Evolutionary conservation across 2,797 vertebrate genomes (phyloP).

Genomic region (Scomberomorus guttatus): DNA sequence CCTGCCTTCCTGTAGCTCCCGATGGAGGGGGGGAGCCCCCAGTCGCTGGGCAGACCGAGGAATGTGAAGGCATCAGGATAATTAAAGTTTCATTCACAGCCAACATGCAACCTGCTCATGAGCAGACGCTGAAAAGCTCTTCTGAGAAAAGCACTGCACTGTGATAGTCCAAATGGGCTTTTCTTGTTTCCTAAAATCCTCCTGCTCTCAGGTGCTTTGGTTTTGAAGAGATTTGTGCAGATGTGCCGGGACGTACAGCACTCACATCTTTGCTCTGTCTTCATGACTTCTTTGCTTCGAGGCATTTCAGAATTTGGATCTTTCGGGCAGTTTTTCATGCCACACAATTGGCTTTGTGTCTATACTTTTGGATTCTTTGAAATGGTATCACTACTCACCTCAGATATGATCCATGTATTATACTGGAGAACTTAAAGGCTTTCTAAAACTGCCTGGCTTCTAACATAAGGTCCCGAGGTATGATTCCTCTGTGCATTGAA

Average conservation of each 20-base stretch:
- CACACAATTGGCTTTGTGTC: constrained; percentile 13
- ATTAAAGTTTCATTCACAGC: constrained; percentile 80
- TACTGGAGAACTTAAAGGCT: neutral
- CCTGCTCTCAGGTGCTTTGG: constrained; percentile 34
- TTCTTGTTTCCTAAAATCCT: constrained; percentile 62
- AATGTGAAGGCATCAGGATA: constrained; percentile 67
- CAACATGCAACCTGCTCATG: constrained; percentile 59
- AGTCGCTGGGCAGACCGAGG: constrained; percentile 29
- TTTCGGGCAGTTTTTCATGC: constrained; percentile 15
- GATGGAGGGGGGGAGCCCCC: neutral
- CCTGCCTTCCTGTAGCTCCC: constrained; percentile 60
- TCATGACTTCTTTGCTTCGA: constrained; percentile 21
- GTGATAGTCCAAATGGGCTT: constrained; percentile 61
- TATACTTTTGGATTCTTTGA: constrained; percentile 29
- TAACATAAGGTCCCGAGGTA: neutral
- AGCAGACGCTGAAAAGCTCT: constrained; percentile 47
- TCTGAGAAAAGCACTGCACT: constrained; percentile 33
- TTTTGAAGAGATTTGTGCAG: constrained; percentile 40
- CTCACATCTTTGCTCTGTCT: constrained; percentile 28
- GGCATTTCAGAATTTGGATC: constrained; percentile 36
- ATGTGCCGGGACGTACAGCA: constrained; percentile 1
- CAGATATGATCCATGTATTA: neutral
- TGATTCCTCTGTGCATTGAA: neutral
- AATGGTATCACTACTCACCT: constrained; percentile 24
- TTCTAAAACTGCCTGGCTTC: neutral